Conservation (phyloP, 2,113 vertebrate genomes). For the Pteronura brasiliensis region DNA sequence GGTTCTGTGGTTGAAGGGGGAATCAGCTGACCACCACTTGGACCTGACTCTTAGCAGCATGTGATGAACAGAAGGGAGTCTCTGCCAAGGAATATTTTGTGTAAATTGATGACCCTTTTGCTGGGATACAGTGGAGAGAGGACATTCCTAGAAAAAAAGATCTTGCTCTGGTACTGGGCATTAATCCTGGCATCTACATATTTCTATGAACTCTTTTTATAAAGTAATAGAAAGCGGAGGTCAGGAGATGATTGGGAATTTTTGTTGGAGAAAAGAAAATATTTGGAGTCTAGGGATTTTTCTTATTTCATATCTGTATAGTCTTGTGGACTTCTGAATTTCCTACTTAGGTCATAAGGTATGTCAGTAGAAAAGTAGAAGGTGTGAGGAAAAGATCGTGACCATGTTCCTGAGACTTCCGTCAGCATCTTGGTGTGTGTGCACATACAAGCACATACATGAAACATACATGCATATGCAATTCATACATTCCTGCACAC, state of each 20-base stretch:
- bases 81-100: constrained; percentile 30
- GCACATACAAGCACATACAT: accelerated
- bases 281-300: neutral
- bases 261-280: neutral
- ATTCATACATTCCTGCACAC: neutral
- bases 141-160: constrained; percentile 27
- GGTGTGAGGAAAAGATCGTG: neutral
- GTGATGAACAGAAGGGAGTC: neutral
- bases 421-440: neutral
- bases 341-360: neutral
- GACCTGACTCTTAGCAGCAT: neutral
- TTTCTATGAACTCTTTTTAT: neutral
- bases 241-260: neutral
- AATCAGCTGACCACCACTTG: neutral
- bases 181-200: neutral
- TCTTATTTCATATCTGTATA: neutral
- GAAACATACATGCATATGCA: neutral
- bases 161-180: neutral
- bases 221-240: neutral
- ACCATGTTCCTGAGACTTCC: neutral
- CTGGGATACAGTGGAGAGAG: neutral
- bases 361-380: neutral
- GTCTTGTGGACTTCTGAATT: neutral
- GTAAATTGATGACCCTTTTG: neutral
- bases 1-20: neutral